Evolutionary conservation across 2,113 vertebrate genomes (phyloP).

Genomic region (Vimba vimba): DNA sequence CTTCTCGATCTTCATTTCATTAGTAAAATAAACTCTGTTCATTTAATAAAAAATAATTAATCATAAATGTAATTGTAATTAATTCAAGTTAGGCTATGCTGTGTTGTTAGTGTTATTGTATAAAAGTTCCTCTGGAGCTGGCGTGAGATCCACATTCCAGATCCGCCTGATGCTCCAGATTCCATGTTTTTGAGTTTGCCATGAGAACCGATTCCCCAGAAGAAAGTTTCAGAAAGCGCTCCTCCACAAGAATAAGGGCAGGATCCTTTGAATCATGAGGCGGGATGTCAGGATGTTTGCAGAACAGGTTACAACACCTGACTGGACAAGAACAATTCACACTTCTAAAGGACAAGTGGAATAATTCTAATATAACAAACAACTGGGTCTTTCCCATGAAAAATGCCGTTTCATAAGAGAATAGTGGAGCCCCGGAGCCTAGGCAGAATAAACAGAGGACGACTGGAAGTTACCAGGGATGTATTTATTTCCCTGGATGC

Average conservation of each 20-base stretch:
- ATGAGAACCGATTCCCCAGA: background rate
- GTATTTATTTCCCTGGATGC: slow-evolving; percentile 78
- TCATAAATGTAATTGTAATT: too few species aligned
- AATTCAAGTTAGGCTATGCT: background rate
- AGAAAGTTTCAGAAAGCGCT: slow-evolving; percentile 21
- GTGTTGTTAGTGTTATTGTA: background rate
- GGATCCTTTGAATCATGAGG: slow-evolving; percentile 51
- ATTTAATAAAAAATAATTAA: background rate
- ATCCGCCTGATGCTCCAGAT: background rate
- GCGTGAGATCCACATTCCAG: background rate
- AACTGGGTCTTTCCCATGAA: background rate
- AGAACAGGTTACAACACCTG: background rate
- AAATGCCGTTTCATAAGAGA: slow-evolving; percentile 82
- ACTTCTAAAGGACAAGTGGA: background rate
- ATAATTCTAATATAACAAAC: background rate
- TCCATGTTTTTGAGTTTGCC: slow-evolving; percentile 18
- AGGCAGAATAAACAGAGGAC: slow-evolving; percentile 64
- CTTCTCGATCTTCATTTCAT: background rate
- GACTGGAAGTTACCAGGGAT: slow-evolving; percentile 16
- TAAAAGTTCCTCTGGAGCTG: background rate
- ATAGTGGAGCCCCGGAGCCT: slow-evolving; percentile 72
- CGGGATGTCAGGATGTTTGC: slow-evolving; percentile 36
- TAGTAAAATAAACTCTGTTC: background rate
- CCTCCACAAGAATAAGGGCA: slow-evolving; percentile 12
- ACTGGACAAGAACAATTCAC: background rate